phyloP scores from a whole-genome alignment of 2,797 vertebrate genomes.

The Choloepus didactylus region DNA sequence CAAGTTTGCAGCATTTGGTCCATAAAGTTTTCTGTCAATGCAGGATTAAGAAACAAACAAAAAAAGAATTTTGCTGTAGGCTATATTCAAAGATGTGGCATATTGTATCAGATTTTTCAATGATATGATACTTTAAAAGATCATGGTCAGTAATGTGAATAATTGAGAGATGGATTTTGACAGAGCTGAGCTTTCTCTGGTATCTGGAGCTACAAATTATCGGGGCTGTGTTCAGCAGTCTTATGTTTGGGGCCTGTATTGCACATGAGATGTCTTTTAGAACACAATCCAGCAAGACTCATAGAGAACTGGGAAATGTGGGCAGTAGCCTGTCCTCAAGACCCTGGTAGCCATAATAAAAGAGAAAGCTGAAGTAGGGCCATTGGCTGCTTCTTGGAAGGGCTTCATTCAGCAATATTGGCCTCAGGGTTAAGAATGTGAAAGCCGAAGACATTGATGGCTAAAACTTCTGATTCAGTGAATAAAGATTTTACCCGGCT shows the following conservation, averaged over 20 bases:
- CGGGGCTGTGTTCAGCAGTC: not conserved
- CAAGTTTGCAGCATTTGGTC: not conserved
- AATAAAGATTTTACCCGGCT: not conserved
- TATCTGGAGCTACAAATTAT: not conserved
- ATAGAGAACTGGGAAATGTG: not conserved
- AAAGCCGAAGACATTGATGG: constrained; percentile 38
- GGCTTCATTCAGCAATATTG: not conserved
- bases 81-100: constrained; percentile 10
- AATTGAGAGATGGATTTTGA: not conserved
- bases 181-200: not conserved
- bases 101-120: not conserved
- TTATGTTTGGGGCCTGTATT: not conserved
- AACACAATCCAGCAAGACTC: not conserved
- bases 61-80: not conserved
- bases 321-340: not conserved
- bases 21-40: not conserved
- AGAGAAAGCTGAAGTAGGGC: not conserved
- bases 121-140: not conserved
- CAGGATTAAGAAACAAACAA: not conserved
- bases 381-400: constrained; percentile 1
- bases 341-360: not conserved
- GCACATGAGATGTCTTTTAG: not conserved
- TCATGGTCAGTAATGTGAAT: not conserved
- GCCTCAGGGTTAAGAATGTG: constrained; percentile 23
- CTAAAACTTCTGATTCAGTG: not conserved